phyloP scores from a whole-genome alignment of 53 echinoderm and acorn worm species.

The Hippasteria phrygiana region DNA sequence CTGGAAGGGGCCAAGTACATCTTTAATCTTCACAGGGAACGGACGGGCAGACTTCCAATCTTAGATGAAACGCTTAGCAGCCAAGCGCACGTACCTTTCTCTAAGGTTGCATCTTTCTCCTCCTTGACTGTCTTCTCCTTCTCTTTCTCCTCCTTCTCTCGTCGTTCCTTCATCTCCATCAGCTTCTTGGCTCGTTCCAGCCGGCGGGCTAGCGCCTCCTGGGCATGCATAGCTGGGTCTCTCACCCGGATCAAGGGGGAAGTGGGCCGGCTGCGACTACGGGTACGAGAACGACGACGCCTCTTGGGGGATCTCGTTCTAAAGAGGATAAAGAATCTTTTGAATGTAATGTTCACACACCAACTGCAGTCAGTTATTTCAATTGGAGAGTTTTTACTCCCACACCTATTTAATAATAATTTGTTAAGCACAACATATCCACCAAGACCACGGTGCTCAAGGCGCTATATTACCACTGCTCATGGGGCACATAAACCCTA shows the following conservation, averaged over 20 bases:
- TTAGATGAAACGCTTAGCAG: neutral
- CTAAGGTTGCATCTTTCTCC: conserved; percentile 61
- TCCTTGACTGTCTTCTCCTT: conserved; percentile 64
- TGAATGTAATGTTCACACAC: neutral
- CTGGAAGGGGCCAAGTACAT: too few relatives aligned
- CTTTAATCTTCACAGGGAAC: too few relatives aligned
- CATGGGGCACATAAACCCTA: too few relatives aligned
- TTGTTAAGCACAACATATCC: too few relatives aligned
- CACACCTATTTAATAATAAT: too few relatives aligned
- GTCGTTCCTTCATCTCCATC: conserved; percentile 84
- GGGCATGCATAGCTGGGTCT: conserved; percentile 94
- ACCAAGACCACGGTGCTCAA: too few relatives aligned
- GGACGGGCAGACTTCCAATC: neutral
- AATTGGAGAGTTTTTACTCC: too few relatives aligned
- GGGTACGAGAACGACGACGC: conserved; percentile 67
- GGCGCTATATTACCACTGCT: too few relatives aligned
- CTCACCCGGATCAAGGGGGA: conserved; percentile 39
- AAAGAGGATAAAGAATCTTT: neutral
- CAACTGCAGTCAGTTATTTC: neutral
- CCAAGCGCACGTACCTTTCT: conserved; percentile 66
- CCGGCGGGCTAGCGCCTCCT: conserved; percentile 87
- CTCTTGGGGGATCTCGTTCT: conserved; percentile 52
- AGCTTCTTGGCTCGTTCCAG: conserved; percentile 95
- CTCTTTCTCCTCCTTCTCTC: conserved; percentile 78
- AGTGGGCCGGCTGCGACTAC: conserved; percentile 45